Base-by-base conservation (phyloP, 2,797 vertebrate species). In the Dicrostonyx torquatus region DNA sequence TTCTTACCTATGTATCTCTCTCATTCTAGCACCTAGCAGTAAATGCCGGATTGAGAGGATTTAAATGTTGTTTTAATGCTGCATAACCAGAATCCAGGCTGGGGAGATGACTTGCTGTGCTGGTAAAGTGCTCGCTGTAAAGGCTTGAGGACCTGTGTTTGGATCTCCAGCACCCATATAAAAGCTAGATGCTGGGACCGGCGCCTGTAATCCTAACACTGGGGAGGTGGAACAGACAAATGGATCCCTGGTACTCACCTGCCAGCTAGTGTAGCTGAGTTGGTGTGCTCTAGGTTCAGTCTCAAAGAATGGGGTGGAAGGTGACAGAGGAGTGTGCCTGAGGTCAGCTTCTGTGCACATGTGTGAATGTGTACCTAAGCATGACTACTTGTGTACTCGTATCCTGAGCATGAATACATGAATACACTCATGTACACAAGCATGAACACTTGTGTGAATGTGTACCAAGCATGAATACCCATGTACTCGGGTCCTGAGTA, bases 31-130 rank as follows among this genome's bases (percentile, higher is more conserved):
- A n/a, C 68, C 34, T 64, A 45, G 55, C 80, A 80, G 89, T 7
- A 17, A 80, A 91, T 50, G 2, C 31, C 55, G 24, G 26, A 55
- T 26, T 60, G 85, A 91, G 60, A 72, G 34, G 83, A 45, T 89
- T 92, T 88, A 79, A 87, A 85, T 43, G 92, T 68, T n/a, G 50
- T 45, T 89, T 85, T n/a, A 50, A 73, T 89, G 83, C 22, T n/a
- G 13, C 89, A 80, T 43, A 80, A 66, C 17, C 29, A 43, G 22
- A 43, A 29, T 22, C 1, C 24, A 70, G 34, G 13, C 31, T 1
- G 0, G n/a, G n/a, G n/a, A 87, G n/a, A 73, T 22, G 84, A 29
- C 22, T 55, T 8, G 7, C 37, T 72, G 37, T 22, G n/a, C 7
- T 29, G n/a, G 5, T n/a, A 11, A 53, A 34, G 37, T 1, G 13